These are phyloP conservation scores for Amphiura filiformis DNA, from an alignment of 35 echinoderm and acorn worm species.

Conservation along the genomic window DNA sequence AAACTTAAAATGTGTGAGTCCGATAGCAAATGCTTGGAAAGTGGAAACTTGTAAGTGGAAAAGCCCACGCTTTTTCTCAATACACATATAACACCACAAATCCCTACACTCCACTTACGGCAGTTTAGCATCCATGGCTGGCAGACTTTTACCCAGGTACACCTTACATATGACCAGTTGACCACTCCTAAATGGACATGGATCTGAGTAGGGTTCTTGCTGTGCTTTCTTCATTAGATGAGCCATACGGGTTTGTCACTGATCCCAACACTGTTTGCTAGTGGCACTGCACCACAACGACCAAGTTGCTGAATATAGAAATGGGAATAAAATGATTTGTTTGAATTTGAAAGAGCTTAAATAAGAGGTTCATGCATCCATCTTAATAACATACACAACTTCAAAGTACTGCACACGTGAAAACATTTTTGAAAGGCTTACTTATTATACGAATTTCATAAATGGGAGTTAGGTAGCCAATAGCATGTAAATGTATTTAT, in stretches of 20 bases:
- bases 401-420: too few relatives aligned
- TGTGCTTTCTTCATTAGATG: slow-evolving; percentile 49
- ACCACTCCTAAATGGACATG: slow-evolving; percentile 88
- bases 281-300: slow-evolving; percentile 71
- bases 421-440: too few relatives aligned
- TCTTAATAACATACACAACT: too few relatives aligned
- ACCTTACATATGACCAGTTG: slow-evolving; percentile 96
- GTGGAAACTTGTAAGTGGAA: too few relatives aligned
- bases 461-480: neutral
- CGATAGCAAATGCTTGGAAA: too few relatives aligned
- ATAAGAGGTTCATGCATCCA: too few relatives aligned
- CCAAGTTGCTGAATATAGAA: slow-evolving; percentile 82
- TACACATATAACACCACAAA: too few relatives aligned
- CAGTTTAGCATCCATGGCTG: slow-evolving; percentile 73
- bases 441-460: too few relatives aligned
- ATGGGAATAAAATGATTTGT: slow-evolving; percentile 15
- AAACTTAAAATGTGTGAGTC: too few relatives aligned
- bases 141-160: slow-evolving; percentile 89
- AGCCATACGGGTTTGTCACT: slow-evolving; percentile 83
- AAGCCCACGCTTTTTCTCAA: too few relatives aligned
- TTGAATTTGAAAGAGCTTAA: too few relatives aligned
- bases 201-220: slow-evolving; percentile 64
- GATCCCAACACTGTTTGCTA: slow-evolving; percentile 93
- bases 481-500: neutral
- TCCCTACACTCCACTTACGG: slow-evolving; percentile 53